Percentiles rank a stretch among this genome's conserved stretches.
Evolutionary conservation across 2,888 invertebrate genomes (phyloP).

Genomic region (Dascillus cervinus): DNA sequence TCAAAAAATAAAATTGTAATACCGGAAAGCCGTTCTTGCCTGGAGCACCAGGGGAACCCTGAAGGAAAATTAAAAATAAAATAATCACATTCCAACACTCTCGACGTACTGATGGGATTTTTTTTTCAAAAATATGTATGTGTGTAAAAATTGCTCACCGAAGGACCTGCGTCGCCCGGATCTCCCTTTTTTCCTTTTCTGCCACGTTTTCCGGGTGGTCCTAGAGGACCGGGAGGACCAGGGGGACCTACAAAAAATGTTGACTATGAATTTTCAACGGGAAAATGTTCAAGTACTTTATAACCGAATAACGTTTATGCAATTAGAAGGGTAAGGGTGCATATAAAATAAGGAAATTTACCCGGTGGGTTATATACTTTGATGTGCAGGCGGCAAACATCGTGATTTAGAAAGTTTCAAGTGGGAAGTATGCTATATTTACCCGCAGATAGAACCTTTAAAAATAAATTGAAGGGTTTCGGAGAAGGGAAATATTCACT

Average conservation of each 20-base stretch:
- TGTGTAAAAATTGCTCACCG: slow-evolving; percentile 57
- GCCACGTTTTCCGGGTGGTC: slow-evolving; percentile 80
- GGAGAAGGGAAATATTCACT: too few relatives aligned
- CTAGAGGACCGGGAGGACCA: slow-evolving; percentile 68
- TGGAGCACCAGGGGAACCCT: slow-evolving; percentile 74
- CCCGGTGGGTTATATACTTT: slow-evolving; percentile 10
- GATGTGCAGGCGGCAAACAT: too few relatives aligned
- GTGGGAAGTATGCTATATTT: too few relatives aligned
- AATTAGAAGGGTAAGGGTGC: slow-evolving; percentile 23
- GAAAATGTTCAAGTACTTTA: slow-evolving; percentile 13
- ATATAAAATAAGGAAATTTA: slow-evolving; percentile 18
- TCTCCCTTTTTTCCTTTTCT: slow-evolving; percentile 88
- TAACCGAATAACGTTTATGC: slow-evolving; percentile 24
- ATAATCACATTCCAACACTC: slow-evolving; percentile 18
- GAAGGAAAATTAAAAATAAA: slow-evolving; percentile 42
- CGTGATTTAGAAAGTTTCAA: too few relatives aligned
- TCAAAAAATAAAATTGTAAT: slow-evolving; percentile 49
- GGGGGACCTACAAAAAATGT: slow-evolving; percentile 44
- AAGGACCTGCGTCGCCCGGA: slow-evolving; percentile 68
- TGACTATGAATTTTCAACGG: too few relatives aligned
- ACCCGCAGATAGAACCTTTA: too few relatives aligned
- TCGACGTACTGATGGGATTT: slow-evolving; percentile 10
- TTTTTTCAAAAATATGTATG: too few relatives aligned
- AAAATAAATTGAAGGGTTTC: too few relatives aligned
- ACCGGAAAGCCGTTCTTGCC: slow-evolving; percentile 91